Percentiles rank a stretch among this genome's conserved stretches.
Conservation (phyloP, 2,888 invertebrate species). For the Dilophus febrilis region DNA sequence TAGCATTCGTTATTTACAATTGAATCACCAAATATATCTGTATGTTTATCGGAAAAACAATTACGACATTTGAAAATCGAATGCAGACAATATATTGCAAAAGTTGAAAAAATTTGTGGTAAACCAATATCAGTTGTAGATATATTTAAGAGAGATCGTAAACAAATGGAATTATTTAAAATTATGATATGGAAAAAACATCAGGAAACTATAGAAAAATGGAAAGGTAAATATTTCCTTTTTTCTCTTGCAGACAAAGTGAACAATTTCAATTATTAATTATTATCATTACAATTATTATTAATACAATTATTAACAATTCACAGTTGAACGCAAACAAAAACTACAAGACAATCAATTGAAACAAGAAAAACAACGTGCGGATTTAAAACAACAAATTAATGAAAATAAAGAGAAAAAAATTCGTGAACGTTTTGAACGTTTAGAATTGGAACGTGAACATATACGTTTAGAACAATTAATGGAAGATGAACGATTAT, state of each 20-base stretch:
- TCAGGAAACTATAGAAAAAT: constrained; percentile 19
- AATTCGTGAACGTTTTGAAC: constrained; percentile 19
- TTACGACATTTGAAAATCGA: constrained; percentile 15
- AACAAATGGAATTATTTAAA: constrained; percentile 33
- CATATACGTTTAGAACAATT: constrained; percentile 17
- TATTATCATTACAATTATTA: too few relatives aligned
- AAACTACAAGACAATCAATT: constrained; percentile 10
- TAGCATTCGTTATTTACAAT: constrained; percentile 24
- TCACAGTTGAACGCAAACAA: not conserved
- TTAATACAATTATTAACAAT: not conserved
- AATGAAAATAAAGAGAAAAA: constrained; percentile 18
- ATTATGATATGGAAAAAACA: constrained; percentile 33
- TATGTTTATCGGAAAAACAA: constrained; percentile 22
- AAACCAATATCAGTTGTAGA: constrained; percentile 34
- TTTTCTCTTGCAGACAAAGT: too few relatives aligned
- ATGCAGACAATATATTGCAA: constrained; percentile 16
- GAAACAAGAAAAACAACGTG: constrained; percentile 16
- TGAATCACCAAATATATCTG: constrained; percentile 20
- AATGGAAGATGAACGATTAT: constrained; percentile 17
- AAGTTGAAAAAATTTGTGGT: constrained; percentile 28
- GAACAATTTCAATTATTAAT: too few relatives aligned
- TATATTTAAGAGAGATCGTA: constrained; percentile 32
- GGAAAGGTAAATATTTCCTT: constrained; percentile 13
- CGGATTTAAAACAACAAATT: constrained; percentile 19
- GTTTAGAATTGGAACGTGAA: constrained; percentile 19